phyloP scores from a whole-genome alignment of 2,797 vertebrate species.

The Cercopithecus petaurista region DNA sequence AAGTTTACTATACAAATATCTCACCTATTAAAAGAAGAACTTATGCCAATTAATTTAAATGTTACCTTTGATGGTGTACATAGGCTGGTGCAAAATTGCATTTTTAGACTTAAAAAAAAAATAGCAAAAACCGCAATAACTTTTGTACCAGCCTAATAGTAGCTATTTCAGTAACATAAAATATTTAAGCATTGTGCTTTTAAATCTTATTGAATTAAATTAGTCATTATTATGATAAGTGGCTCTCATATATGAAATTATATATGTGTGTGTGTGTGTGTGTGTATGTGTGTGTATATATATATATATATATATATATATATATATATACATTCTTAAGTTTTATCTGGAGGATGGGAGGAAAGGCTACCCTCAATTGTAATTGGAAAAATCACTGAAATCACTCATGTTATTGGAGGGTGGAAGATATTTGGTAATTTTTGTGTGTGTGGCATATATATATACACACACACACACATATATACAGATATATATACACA shows the following conservation, averaged over 20 bases:
- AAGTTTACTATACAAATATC: constrained; percentile 29
- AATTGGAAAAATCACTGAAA: not conserved
- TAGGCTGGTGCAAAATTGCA: not conserved
- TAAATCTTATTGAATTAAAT: constrained; percentile 41
- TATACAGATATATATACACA: too few species aligned
- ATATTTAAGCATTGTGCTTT: constrained; percentile 54
- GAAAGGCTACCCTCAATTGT: not conserved
- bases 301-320: not conserved
- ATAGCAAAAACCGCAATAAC: not conserved
- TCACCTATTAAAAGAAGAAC: not conserved
- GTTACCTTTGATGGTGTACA: not conserved
- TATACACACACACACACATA: not conserved
- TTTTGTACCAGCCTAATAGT: not conserved
- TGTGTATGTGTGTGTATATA: not conserved
- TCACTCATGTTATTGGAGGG: not conserved
- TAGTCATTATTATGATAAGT: constrained; percentile 26
- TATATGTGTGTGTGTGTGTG: not conserved
- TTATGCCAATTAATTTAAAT: not conserved
- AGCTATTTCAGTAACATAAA: constrained; percentile 59
- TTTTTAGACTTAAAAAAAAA: not conserved
- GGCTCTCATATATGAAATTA: not conserved
- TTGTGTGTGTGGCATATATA: not conserved
- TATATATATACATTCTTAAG: not conserved
- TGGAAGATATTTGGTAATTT: not conserved
- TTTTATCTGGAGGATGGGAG: not conserved